Percentiles rank a stretch among this genome's conserved stretches.
Evolutionary conservation across 2,888 invertebrate genomes (phyloP).

Genomic region (Acleris sparsana): DNA sequence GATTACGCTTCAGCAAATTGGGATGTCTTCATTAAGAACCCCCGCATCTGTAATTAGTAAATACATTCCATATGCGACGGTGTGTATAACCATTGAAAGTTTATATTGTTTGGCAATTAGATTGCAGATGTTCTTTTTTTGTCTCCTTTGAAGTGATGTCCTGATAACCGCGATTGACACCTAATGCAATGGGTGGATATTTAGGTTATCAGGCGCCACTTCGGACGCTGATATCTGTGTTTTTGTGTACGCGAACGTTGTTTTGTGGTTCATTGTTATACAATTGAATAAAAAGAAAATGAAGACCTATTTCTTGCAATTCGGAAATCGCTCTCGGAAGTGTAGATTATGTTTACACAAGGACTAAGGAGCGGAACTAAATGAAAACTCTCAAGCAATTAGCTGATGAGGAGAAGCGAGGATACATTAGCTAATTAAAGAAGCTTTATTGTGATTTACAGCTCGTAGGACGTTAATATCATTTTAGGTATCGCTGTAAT

Average conservation of each 20-base stretch:
- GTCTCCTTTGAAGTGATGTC: neutral
- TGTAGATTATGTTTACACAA: conserved; percentile 1
- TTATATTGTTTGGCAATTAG: too few relatives aligned
- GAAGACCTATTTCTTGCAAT: neutral
- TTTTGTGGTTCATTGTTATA: neutral
- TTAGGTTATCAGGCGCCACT: conserved; percentile 22
- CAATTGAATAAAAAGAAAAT: neutral
- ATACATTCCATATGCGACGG: too few relatives aligned
- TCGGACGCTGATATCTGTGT: conserved; percentile 9
- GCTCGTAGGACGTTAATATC: neutral
- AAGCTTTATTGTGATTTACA: neutral
- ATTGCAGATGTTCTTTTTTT: too few relatives aligned
- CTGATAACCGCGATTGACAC: conserved; percentile 27
- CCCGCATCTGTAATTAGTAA: too few relatives aligned
- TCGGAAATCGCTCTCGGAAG: neutral
- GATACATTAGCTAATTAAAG: conserved; percentile 3
- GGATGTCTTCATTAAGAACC: too few relatives aligned
- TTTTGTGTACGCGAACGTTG: conserved; percentile 7
- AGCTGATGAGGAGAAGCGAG: conserved; percentile 11
- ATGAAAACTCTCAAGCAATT: conserved; percentile 18
- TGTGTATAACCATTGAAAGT: too few relatives aligned
- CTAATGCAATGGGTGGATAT: conserved; percentile 17
- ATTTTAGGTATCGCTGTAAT: neutral
- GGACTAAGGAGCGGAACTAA: neutral
- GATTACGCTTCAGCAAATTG: neutral